A percentile compares a stretch with the other conserved stretches of the same genome.
These are phyloP conservation scores for Pseudochromis fuscus DNA, from an alignment of 2,797 vertebrate genomes.

Conservation along the genomic window DNA sequence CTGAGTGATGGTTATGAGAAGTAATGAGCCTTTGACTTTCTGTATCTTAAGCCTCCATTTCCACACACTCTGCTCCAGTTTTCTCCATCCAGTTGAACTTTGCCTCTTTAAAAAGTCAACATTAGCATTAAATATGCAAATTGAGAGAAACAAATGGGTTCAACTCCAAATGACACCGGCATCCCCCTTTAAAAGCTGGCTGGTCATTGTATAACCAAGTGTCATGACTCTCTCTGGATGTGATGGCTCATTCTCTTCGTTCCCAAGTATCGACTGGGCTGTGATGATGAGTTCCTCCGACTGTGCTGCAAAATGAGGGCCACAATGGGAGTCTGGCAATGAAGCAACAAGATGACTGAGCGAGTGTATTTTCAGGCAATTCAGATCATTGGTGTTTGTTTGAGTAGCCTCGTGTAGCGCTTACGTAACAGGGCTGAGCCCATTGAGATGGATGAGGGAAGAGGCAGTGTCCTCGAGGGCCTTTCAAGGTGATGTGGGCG, in stretches of 20 bases:
- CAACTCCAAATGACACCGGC: constrained; percentile 11
- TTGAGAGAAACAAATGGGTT: not conserved
- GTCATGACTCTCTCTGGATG: constrained; percentile 19
- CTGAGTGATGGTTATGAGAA: not conserved
- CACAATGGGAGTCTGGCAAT: constrained; percentile 37
- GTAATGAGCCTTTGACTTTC: not conserved
- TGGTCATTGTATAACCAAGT: constrained; percentile 24
- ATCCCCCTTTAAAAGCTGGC: constrained; percentile 14
- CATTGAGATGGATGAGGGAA: constrained; percentile 33
- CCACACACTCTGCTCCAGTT: no score
- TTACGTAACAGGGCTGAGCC: constrained; percentile 59
- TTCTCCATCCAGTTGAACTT: not conserved
- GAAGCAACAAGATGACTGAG: constrained; percentile 38
- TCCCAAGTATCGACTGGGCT: constrained; percentile 31
- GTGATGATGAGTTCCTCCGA: constrained; percentile 24
- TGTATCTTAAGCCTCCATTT: not conserved
- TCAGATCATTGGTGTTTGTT: constrained; percentile 31
- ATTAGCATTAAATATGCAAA: constrained; percentile 10
- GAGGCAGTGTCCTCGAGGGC: constrained; percentile 48
- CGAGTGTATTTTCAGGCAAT: constrained; percentile 26
- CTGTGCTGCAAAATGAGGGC: constrained; percentile 38
- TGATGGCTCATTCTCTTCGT: constrained; percentile 18
- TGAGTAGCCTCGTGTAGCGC: constrained; percentile 18
- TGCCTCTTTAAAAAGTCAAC: not conserved
- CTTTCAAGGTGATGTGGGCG: constrained; percentile 65